Evolutionary conservation across 2,797 vertebrate genomes (phyloP).

Genomic region (Acanthopagrus latus): DNA sequence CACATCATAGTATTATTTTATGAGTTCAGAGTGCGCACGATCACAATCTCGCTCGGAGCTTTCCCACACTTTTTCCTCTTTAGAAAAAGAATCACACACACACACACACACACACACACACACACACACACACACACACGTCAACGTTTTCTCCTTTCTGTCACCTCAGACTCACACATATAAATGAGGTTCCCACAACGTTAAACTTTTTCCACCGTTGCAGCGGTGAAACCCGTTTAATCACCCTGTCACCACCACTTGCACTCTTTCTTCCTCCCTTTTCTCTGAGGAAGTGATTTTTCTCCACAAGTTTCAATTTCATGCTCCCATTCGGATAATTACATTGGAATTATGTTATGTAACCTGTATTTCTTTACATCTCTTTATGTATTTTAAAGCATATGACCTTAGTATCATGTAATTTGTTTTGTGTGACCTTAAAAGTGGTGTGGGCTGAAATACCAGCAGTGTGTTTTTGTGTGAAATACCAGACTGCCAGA

Average conservation of each 20-base stretch:
- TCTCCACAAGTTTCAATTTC: slow-evolving; percentile 42
- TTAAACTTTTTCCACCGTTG: slow-evolving; percentile 44
- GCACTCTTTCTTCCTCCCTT: slow-evolving; percentile 39
- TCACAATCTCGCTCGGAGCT: background rate
- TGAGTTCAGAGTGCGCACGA: slow-evolving; percentile 4
- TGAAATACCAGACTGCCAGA: slow-evolving; percentile 69
- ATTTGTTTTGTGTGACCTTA: slow-evolving; percentile 57
- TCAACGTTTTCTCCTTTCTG: slow-evolving; percentile 7
- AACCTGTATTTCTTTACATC: slow-evolving; percentile 54
- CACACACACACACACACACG: slow-evolving; percentile 1
- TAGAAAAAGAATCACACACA: background rate
- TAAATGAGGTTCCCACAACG: slow-evolving; percentile 28
- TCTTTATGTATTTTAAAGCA: slow-evolving; percentile 46
- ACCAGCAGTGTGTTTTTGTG: slow-evolving; percentile 68
- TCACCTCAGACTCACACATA: slow-evolving; percentile 27
- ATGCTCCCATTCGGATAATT: slow-evolving; percentile 60
- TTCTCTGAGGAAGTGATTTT: slow-evolving; percentile 49
- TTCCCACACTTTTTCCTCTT: slow-evolving; percentile 7
- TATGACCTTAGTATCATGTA: slow-evolving; percentile 47
- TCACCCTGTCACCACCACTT: slow-evolving; percentile 49
- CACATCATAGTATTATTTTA: slow-evolving; percentile 46
- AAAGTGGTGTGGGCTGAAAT: slow-evolving; percentile 56
- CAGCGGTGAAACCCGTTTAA: slow-evolving; percentile 48
- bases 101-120: slow-evolving; percentile 7
- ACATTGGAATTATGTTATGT: slow-evolving; percentile 56